A percentile compares a stretch with the other conserved stretches of the same genome.
These are phyloP conservation scores for Halictus quadricinctus DNA, from an alignment of 2,888 invertebrate genomes.

Conservation along the genomic window DNA sequence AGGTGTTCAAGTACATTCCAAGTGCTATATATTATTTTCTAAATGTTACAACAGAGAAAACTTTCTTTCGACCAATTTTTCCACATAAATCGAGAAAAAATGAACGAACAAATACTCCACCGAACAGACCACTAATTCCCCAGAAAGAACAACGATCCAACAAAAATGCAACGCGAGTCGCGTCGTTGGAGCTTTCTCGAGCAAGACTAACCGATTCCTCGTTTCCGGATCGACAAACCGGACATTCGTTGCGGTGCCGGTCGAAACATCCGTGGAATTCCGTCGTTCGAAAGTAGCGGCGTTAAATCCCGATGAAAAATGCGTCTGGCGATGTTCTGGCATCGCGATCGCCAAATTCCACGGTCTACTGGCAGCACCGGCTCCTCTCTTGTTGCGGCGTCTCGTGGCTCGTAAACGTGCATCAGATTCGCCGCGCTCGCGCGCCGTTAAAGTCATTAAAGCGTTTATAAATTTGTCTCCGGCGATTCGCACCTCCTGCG, in stretches of 20 bases:
- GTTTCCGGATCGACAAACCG: not conserved
- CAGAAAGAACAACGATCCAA: not conserved
- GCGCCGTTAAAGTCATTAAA: conserved; percentile 25
- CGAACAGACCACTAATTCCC: not conserved
- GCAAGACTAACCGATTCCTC: not conserved
- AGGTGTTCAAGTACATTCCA: too few species aligned
- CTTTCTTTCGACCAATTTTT: too few species aligned
- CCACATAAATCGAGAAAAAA: too few species aligned
- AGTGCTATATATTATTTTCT: too few species aligned
- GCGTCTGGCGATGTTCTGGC: conserved; percentile 1
- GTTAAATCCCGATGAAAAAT: conserved; percentile 21
- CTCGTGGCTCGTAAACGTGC: conserved; percentile 16
- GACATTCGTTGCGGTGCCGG: not conserved
- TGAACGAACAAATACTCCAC: not conserved
- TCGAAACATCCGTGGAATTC: not conserved
- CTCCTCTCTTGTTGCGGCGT: not conserved
- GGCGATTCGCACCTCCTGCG: conserved; percentile 21
- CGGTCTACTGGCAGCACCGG: not conserved
- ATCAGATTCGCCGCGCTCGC: conserved; percentile 10
- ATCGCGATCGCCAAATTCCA: not conserved
- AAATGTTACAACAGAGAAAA: too few species aligned
- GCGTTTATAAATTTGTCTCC: conserved; percentile 14
- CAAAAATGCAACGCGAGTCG: not conserved
- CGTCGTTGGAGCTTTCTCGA: not conserved
- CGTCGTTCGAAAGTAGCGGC: not conserved